Conservation (phyloP, 1,140 invertebrate genomes). For the Diuraphis noxia region DNA sequence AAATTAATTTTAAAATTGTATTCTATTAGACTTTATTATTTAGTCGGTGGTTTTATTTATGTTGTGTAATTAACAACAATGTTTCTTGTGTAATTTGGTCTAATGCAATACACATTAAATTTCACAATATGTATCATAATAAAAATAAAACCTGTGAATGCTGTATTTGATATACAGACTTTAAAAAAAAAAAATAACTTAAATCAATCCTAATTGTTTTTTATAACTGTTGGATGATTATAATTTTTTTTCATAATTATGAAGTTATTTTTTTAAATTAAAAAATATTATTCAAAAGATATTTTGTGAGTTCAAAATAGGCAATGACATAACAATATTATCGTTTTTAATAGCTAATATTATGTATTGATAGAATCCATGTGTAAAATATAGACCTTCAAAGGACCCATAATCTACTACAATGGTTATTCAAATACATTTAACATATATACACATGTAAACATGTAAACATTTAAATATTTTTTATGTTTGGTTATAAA, state of each 20-base stretch:
- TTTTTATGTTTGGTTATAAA: not conserved
- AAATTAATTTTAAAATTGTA: constrained; percentile 25
- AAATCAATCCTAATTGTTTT: not conserved
- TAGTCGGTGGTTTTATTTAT: constrained; percentile 3
- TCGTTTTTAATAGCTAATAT: not conserved
- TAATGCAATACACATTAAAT: not conserved
- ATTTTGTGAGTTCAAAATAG: not conserved
- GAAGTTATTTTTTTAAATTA: not conserved
- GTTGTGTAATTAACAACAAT: constrained; percentile 11
- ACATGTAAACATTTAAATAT: not conserved
- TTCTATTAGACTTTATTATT: constrained; percentile 5
- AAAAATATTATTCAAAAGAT: not conserved
- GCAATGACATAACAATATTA: not conserved
- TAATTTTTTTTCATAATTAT: not conserved
- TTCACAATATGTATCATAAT: not conserved
- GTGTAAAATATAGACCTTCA: not conserved
- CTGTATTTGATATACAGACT: not conserved
- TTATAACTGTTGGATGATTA: not conserved
- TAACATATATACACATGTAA: not conserved
- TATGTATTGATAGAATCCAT: not conserved
- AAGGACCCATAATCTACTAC: not conserved
- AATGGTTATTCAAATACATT: not conserved
- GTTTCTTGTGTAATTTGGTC: not conserved
- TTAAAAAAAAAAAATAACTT: not conserved
- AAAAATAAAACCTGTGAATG: not conserved